Evolutionary conservation across 2,888 invertebrate species (phyloP).

Genomic region (Psylliodes chrysocephalus): DNA sequence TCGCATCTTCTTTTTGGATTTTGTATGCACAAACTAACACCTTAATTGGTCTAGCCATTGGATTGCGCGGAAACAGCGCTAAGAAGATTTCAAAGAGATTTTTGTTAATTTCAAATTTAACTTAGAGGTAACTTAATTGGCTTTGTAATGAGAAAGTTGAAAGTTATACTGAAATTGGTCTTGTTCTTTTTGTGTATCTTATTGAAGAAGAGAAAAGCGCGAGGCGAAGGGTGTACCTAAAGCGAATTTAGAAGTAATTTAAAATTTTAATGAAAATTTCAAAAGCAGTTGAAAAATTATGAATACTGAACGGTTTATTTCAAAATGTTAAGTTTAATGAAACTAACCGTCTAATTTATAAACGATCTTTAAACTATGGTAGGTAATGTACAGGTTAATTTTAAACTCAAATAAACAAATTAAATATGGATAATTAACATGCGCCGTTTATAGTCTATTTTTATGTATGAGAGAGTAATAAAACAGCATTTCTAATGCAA

Average conservation of each 20-base stretch:
- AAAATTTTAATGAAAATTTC: neutral
- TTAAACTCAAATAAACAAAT: no score
- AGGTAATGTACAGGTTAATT: no score
- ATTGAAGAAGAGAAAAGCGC: no score
- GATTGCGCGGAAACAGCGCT: slow-evolving; percentile 20
- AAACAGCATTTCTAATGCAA: no score
- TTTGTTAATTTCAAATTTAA: slow-evolving; percentile 24
- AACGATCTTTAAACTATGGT: no score
- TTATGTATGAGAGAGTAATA: no score
- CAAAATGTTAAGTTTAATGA: no score
- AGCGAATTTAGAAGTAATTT: neutral
- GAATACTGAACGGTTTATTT: neutral
- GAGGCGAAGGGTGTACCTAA: no score
- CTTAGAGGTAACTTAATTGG: slow-evolving; percentile 22
- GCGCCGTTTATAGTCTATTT: no score
- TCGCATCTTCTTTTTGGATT: slow-evolving; percentile 27
- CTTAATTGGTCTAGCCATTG: slow-evolving; percentile 34
- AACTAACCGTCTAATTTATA: no score
- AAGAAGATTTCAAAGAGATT: slow-evolving; percentile 27
- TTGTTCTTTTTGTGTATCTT: neutral
- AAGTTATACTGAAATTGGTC: neutral
- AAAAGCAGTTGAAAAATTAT: no score
- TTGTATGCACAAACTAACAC: slow-evolving; percentile 24
- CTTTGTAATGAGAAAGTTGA: slow-evolving; percentile 16
- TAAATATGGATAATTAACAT: no score